phyloP scores from a whole-genome alignment of 2,797 vertebrate species.

The Morelia viridis region DNA sequence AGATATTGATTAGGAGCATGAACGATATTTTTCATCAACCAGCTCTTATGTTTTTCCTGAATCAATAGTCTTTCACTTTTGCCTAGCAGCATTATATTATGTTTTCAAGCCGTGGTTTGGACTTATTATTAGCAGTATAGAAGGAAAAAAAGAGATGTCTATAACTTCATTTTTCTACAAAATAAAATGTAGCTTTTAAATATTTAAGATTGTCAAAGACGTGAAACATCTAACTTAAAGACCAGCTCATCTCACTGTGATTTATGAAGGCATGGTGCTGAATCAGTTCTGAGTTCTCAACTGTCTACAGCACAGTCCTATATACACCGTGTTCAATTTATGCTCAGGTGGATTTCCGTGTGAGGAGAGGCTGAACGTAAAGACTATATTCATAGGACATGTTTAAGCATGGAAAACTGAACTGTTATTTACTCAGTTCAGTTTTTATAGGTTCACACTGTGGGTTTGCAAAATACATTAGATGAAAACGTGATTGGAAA shows the following conservation, averaged over 20 bases:
- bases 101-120: conserved; percentile 3
- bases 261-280: no score
- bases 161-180: background rate
- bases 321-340: background rate
- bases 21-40: conserved; percentile 1
- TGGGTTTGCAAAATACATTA: background rate
- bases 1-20: background rate
- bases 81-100: conserved; percentile 4
- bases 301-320: background rate
- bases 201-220: conserved; percentile 7
- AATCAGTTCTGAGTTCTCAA: background rate
- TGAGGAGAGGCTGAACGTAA: background rate
- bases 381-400: background rate
- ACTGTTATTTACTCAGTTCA: background rate
- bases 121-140: conserved; percentile 3
- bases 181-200: background rate
- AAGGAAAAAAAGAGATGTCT: conserved; percentile 1
- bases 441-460: background rate
- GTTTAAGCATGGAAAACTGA: background rate
- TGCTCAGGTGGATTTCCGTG: background rate
- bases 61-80: conserved; percentile 1
- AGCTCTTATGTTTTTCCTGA: background rate
- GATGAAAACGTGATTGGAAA: background rate
- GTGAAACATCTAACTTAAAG: background rate
- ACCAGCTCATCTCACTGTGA: background rate